These are phyloP conservation scores for Sigmodon hispidus DNA, from an alignment of 2,113 vertebrate genomes.

Conservation along the genomic window DNA sequence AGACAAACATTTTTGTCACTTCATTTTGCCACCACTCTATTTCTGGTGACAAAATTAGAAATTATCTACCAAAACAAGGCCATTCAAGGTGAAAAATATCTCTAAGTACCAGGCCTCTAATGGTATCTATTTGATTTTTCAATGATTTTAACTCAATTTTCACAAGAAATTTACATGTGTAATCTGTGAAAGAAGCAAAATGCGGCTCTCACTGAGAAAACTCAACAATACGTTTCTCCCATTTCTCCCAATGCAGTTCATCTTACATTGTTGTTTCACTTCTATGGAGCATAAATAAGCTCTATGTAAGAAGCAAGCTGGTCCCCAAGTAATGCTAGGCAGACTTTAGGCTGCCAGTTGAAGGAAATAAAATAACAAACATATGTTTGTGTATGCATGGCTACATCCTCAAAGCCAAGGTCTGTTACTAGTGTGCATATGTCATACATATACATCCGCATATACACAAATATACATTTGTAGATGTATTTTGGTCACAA, in stretches of 20 bases:
- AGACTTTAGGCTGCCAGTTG: conserved; percentile 32
- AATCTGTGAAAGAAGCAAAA: conserved; percentile 41
- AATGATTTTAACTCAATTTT: conserved; percentile 29
- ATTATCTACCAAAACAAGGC: not conserved
- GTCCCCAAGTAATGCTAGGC: conserved; percentile 24
- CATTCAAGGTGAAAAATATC: not conserved
- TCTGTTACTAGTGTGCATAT: not conserved
- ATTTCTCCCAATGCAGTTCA: no score
- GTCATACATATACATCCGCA: not conserved
- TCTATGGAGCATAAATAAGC: conserved; percentile 45
- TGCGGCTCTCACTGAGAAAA: not conserved
- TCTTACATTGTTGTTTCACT: not conserved
- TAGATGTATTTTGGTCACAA: not conserved
- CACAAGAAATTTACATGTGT: not conserved
- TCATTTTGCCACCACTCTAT: not conserved
- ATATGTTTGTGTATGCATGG: not conserved
- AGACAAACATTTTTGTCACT: not conserved
- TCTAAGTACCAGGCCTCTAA: not conserved
- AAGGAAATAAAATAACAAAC: conserved; percentile 60
- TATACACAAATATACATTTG: not conserved
- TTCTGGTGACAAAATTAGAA: conserved; percentile 39
- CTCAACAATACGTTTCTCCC: conserved; percentile 17
- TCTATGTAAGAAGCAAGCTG: conserved; percentile 32
- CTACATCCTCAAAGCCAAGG: conserved; percentile 18
- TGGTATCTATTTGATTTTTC: conserved; percentile 18